phyloP scores from a whole-genome alignment of 2,888 invertebrate species.

The Harpalus rubripes region DNA sequence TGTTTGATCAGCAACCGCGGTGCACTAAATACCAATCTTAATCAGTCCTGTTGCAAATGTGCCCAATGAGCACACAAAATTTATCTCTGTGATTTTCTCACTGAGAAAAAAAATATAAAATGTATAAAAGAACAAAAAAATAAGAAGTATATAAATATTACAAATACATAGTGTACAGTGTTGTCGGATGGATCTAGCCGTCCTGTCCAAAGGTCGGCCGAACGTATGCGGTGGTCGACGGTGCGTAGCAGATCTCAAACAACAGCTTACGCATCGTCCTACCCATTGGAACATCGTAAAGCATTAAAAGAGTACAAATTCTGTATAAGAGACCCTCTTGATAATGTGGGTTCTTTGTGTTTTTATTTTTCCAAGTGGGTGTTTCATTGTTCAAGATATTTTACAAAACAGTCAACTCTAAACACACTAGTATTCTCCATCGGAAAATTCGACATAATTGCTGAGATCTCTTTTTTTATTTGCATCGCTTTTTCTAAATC shows the following conservation, averaged over 20 bases:
- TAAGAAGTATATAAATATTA: slow-evolving; percentile 63
- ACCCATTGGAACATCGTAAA: slow-evolving; percentile 73
- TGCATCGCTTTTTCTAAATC: too few relatives aligned
- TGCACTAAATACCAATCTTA: slow-evolving; percentile 58
- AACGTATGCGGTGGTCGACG: slow-evolving; percentile 67
- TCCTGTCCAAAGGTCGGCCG: slow-evolving; percentile 65
- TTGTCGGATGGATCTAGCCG: slow-evolving; percentile 67
- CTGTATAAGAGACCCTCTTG: slow-evolving; percentile 80
- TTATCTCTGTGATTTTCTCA: slow-evolving; percentile 68
- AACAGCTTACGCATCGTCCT: slow-evolving; percentile 3
- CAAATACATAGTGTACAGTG: slow-evolving; percentile 69
- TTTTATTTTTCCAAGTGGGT: slow-evolving; percentile 68
- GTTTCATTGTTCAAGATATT: slow-evolving; percentile 52
- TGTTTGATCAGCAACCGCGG: slow-evolving; percentile 15
- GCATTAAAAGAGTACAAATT: slow-evolving; percentile 86
- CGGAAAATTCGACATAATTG: too few relatives aligned
- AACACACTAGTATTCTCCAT: too few relatives aligned
- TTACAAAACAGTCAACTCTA: too few relatives aligned
- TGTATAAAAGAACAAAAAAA: slow-evolving; percentile 68
- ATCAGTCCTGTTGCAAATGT: slow-evolving; percentile 68
- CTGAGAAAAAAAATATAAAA: slow-evolving; percentile 67
- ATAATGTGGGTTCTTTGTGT: slow-evolving; percentile 67
- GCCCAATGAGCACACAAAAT: slow-evolving; percentile 71
- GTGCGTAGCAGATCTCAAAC: slow-evolving; percentile 64
- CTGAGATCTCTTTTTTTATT: too few relatives aligned